These are phyloP conservation scores for Phragmatobia fuliginosa DNA, from an alignment of 2,888 invertebrate species.

Conservation along the genomic window DNA sequence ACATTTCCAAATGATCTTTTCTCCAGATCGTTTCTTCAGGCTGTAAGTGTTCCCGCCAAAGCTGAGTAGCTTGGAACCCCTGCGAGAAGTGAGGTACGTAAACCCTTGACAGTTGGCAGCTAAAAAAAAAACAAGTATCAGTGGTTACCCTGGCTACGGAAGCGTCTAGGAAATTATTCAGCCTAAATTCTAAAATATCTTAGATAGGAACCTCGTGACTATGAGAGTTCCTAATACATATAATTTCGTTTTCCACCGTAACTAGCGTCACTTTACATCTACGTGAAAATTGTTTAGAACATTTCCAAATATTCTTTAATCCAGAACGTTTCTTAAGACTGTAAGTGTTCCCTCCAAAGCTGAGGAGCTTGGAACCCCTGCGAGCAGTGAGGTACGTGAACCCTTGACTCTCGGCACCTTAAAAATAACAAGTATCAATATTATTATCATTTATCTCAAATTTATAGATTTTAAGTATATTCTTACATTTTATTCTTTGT, in stretches of 20 bases:
- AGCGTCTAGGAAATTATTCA: no score
- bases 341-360: slow-evolving; percentile 24
- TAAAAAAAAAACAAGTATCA: no score
- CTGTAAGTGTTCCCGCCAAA: slow-evolving; percentile 27
- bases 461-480: background rate
- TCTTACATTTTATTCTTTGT: background rate
- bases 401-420: background rate
- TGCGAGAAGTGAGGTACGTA: background rate
- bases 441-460: background rate
- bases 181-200: background rate
- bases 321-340: slow-evolving; percentile 18
- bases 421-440: background rate
- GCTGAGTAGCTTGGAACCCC: slow-evolving; percentile 20
- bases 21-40: slow-evolving; percentile 10
- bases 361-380: slow-evolving; percentile 19
- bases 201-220: slow-evolving; percentile 4
- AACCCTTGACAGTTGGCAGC: background rate
- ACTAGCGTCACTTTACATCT: slow-evolving; percentile 5
- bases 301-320: slow-evolving; percentile 12
- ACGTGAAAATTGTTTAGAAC: slow-evolving; percentile 14
- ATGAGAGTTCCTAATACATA: slow-evolving; percentile 3
- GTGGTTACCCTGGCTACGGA: no score
- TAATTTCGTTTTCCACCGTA: background rate
- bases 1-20: slow-evolving; percentile 17
- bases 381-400: background rate